Conservation (phyloP, 2,888 invertebrate species). For the Caenorhabditis doughertyi region DNA sequence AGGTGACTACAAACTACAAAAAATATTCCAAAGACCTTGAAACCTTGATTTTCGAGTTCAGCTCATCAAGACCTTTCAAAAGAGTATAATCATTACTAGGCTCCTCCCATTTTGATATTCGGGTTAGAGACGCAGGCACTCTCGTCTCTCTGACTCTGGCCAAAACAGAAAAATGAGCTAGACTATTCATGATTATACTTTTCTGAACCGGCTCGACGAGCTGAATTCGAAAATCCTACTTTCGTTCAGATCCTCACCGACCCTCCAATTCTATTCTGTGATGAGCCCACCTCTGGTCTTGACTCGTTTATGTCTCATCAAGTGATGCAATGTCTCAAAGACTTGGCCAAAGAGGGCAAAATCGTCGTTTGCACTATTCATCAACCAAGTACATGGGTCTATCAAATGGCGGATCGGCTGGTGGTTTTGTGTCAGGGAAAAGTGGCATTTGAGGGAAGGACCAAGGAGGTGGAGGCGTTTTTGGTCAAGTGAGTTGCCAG, state of each 20-base stretch:
- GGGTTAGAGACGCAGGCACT: no score
- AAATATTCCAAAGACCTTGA: no score
- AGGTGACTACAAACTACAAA: no score
- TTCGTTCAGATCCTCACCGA: slow-evolving; percentile 72
- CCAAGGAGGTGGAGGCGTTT: slow-evolving; percentile 60
- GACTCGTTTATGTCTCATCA: slow-evolving; percentile 74
- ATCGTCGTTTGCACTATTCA: slow-evolving; percentile 95
- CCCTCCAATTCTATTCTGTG: slow-evolving; percentile 75
- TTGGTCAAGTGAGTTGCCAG: slow-evolving; percentile 46
- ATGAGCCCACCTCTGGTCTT: slow-evolving; percentile 74
- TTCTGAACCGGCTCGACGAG: no score
- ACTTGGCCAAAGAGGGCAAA: slow-evolving; percentile 86
- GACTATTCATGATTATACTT: no score
- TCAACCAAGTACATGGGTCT: slow-evolving; percentile 93
- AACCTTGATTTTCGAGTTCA: no score
- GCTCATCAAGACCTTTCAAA: no score
- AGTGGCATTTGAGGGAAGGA: slow-evolving; percentile 70
- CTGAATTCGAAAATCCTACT: no score
- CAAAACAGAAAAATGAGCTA: no score
- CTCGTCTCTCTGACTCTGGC: no score
- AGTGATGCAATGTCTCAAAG: slow-evolving; percentile 40
- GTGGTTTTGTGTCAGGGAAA: slow-evolving; percentile 69
- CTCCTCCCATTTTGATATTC: no score
- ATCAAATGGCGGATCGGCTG: slow-evolving; percentile 90
- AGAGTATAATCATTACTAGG: no score